These are phyloP conservation scores for Nycticorax nycticorax DNA, from an alignment of 2,113 vertebrate genomes.

Conservation along the genomic window DNA sequence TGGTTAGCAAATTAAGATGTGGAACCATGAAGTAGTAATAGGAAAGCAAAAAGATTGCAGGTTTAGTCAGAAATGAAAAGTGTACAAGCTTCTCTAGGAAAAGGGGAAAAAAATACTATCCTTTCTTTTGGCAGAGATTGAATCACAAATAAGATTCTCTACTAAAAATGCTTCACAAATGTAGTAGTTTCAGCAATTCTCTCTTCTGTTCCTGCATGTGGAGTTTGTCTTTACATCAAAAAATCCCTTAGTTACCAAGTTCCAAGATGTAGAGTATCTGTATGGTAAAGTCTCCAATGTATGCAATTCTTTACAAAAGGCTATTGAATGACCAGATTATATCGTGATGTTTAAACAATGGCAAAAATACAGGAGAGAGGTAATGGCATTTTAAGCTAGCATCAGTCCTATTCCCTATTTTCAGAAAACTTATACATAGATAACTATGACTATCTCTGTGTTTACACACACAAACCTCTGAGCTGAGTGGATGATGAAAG, in stretches of 20 bases:
- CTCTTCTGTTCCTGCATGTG: neutral
- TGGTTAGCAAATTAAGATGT: conserved; percentile 46
- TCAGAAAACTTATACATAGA: neutral
- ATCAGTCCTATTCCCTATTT: neutral
- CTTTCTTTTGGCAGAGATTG: neutral
- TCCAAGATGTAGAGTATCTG: neutral
- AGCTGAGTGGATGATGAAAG: neutral
- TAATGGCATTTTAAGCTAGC: neutral
- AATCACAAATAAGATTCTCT: neutral
- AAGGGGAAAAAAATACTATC: accelerated
- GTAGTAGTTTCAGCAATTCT: neutral
- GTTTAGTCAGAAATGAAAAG: neutral
- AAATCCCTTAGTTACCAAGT: neutral
- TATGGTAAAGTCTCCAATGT: neutral
- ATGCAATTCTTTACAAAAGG: neutral
- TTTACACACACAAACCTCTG: neutral
- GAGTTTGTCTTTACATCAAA: neutral
- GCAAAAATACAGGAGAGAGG: neutral
- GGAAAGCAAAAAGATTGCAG: neutral
- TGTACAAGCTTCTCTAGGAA: neutral
- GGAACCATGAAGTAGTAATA: neutral
- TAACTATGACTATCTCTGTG: neutral
- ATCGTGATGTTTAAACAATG: neutral
- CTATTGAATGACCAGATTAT: neutral
- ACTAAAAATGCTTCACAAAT: neutral